A percentile compares a stretch with the other conserved stretches of the same genome.
Evolutionary conservation across 1,140 invertebrate species (phyloP).

Genomic region (Neodiprion pinetum): DNA sequence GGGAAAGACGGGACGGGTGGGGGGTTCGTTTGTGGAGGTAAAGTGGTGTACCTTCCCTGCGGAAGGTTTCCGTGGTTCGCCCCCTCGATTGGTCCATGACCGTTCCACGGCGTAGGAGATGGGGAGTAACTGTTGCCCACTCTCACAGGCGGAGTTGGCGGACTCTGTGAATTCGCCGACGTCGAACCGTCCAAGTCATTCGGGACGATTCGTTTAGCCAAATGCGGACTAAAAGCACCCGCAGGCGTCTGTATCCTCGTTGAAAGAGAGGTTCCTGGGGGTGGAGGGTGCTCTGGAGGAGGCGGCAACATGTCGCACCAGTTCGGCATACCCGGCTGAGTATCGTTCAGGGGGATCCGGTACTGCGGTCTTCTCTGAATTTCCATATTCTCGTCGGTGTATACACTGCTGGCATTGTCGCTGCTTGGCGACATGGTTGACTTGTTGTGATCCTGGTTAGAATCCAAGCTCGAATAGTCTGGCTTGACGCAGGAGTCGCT

Average conservation of each 20-base stretch:
- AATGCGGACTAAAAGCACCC: constrained; percentile 53
- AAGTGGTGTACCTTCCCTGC: constrained; percentile 52
- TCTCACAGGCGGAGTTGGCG: constrained; percentile 53
- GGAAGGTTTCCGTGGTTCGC: constrained; percentile 35
- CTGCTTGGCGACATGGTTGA: constrained; percentile 56
- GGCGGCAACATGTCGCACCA: constrained; percentile 82
- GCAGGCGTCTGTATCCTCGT: constrained; percentile 39
- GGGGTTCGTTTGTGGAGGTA: constrained; percentile 57
- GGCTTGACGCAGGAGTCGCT: constrained; percentile 63
- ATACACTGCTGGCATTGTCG: constrained; percentile 62
- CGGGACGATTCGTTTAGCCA: constrained; percentile 48
- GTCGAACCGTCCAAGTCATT: constrained; percentile 50
- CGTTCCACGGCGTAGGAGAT: constrained; percentile 53
- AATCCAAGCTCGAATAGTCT: constrained; percentile 60
- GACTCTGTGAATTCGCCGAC: constrained; percentile 53
- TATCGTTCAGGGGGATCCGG: constrained; percentile 41
- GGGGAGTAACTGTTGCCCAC: constrained; percentile 48
- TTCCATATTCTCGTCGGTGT: constrained; percentile 55
- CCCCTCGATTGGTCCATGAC: constrained; percentile 33
- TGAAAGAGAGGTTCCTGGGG: constrained; percentile 48
- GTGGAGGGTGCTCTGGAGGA: constrained; percentile 81
- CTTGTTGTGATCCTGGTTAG: constrained; percentile 57
- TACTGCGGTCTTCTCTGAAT: constrained; percentile 49
- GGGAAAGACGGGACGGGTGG: constrained; percentile 53
- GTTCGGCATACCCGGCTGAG: constrained; percentile 65